Base-by-base conservation (phyloP, 2,888 invertebrate genomes). In the Dryobota labecula region DNA sequence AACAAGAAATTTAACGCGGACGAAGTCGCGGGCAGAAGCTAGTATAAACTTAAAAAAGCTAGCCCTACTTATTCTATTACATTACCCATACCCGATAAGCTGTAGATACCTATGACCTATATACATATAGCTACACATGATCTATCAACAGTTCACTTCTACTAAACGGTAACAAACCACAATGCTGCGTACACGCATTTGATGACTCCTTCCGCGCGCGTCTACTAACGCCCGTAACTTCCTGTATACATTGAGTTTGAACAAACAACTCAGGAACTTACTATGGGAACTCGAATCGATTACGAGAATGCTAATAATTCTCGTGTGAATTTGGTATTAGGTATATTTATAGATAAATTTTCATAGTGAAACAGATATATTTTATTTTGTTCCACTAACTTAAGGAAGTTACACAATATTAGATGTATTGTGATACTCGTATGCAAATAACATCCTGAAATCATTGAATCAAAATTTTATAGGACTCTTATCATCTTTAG, bases 181-280 rank as follows among this genome's bases (percentile, higher is more conserved):
- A 78, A 73, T 47, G 51, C 57, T 82, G 75, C 72, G 78, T 72
- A 64, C 61, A 61, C 74, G 71, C 71, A 78, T 74, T 70, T 75
- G 80, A 74, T 64, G 80, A 80, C 58, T 80, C 84, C 69, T 80
- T 78, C 81, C 76, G 57, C 49, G 67, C 70, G 51, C 73, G 80
- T 71, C 60, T 78, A 79, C 73, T 65, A 80, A 84, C 78, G 73
- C 83, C 75, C 85, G 76, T 80, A 80, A 82, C 84, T 85, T 88
- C 88, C 86, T 85, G 84, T 70, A 76, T 70, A 73, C 76, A n/a
- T n/a, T n/a, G n/a, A n/a, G n/a, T 78, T 70, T 53, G 64, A 84
- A 76, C 78, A 78, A 80, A 85, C 82, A 78, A 83, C 70, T 76
- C 30, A 30, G 63, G 78, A 47, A 20, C n/a, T 8, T 68, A 88